Percentiles rank a stretch among this genome's conserved stretches.
Evolutionary conservation across 2,797 vertebrate genomes (phyloP).

Genomic region (Microcaecilia unicolor): DNA sequence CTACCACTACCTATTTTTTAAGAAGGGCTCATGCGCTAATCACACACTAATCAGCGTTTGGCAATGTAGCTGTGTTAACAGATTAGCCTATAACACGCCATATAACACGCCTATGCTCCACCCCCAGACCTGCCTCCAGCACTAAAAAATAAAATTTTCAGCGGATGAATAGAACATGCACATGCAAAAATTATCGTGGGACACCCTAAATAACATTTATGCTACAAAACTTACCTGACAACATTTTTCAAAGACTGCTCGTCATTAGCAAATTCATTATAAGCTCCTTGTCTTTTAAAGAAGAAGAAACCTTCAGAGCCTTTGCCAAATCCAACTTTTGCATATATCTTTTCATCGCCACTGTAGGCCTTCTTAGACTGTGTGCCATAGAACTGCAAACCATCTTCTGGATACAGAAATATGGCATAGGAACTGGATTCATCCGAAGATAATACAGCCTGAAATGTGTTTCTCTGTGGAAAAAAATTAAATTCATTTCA

Average conservation of each 20-base stretch:
- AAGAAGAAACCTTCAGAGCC: constrained; percentile 52
- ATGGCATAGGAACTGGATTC: constrained; percentile 73
- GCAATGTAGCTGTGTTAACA: too few relatives aligned
- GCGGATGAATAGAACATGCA: too few relatives aligned
- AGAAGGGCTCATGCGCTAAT: too few relatives aligned
- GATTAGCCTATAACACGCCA: too few relatives aligned
- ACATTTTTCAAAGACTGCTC: constrained; percentile 64
- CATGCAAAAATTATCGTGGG: too few relatives aligned
- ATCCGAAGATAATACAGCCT: constrained; percentile 74
- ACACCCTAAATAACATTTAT: too few relatives aligned
- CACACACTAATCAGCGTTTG: too few relatives aligned
- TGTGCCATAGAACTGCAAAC: constrained; percentile 67
- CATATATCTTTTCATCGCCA: constrained; percentile 20
- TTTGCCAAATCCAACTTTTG: constrained; percentile 76
- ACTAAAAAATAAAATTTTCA: too few relatives aligned
- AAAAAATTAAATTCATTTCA: constrained; percentile 6
- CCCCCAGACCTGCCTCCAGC: too few relatives aligned
- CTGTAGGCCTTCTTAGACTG: constrained; percentile 33
- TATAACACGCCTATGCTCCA: too few relatives aligned
- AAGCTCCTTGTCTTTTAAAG: constrained; percentile 53
- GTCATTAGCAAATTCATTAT: constrained; percentile 64
- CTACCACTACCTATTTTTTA: too few relatives aligned
- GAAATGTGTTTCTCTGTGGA: constrained; percentile 86
- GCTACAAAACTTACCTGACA: constrained; percentile 58
- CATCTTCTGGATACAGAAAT: constrained; percentile 75